A percentile compares a stretch with the other conserved stretches of the same genome.
These are phyloP conservation scores for Loriculus beryllinus DNA, from an alignment of 2,797 vertebrate species.

Conservation along the genomic window DNA sequence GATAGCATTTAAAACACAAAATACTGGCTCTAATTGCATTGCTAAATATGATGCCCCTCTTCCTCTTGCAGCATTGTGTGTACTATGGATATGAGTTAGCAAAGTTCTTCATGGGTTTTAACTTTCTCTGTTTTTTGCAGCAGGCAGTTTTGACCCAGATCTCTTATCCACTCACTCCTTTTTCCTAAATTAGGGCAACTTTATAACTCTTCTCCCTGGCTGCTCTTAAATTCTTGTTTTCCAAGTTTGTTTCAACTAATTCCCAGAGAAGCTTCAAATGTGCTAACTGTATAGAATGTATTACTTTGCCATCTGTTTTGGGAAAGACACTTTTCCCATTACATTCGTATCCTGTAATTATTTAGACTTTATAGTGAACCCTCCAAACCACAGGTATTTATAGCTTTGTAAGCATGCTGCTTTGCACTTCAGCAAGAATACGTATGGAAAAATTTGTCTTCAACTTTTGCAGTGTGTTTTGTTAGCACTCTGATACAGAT, in stretches of 20 bases:
- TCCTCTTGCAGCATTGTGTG: not conserved
- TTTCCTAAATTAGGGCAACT: not conserved
- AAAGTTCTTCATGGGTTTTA: not conserved
- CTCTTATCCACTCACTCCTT: not conserved
- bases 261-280: not conserved
- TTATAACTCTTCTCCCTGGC: not conserved
- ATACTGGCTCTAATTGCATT: not conserved
- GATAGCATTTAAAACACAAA: not conserved
- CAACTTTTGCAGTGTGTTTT: not conserved
- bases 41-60: not conserved
- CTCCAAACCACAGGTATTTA: slow-evolving; percentile 4
- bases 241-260: slow-evolving; percentile 48
- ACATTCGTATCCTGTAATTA: not conserved
- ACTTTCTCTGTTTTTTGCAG: not conserved
- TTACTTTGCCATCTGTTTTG: slow-evolving; percentile 31
- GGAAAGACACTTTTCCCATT: slow-evolving; percentile 26
- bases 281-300: slow-evolving; percentile 44
- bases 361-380: not conserved
- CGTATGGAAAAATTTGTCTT: not conserved
- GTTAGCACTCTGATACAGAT: not conserved
- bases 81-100: rapidly evolving
- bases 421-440: not conserved
- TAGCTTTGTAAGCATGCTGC: not conserved
- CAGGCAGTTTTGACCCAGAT: not conserved
- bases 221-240: slow-evolving; percentile 19